Evolutionary conservation across 2,888 invertebrate species (phyloP), one percentile per base, ranked within the genome.

Genomic region (Junonia oenone): DNA sequence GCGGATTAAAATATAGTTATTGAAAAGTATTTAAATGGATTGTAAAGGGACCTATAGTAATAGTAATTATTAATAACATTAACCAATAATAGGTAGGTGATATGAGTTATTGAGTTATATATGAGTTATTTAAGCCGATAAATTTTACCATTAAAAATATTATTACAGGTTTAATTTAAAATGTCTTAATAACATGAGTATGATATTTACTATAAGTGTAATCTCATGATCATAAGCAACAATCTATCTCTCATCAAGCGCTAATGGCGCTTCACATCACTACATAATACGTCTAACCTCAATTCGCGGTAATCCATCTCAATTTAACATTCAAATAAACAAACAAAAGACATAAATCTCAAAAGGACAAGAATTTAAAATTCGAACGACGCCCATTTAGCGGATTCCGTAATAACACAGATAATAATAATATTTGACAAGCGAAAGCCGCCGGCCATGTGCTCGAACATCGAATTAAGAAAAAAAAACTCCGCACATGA

Each of bases 401-500:
- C 74, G 66, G 73, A 75, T 75, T 76, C 69, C 61, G 64, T 77
- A 72, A 76, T 76, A 76, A 72, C 68, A 68, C 65, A 69, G 68
- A 76, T 69, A 76, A 78, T 79, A 81, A 81, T 79, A 81, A 78
- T 75, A 65, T 64, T 67, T 73, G 73, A 73, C 71, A 65, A 70
- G 69, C 68, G 71, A 74, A 72, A 72, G 61, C 68, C 57, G 68
- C 68, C 67, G 62, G 64, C 69, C 78, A 78, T 78, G 75, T 78
- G 78, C 73, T 63, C 68, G 66, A 68, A 71, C 68, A n/a, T n/a
- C n/a, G 66, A 68, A 71, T 64, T 65, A 68, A 70, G 59, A 68
- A 71, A 71, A 72, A 75, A 74, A 68, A 72, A 69, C 69, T 72
- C 73, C 68, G 70, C 75, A 73, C 83, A 86, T 86, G 87, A 86